Percentiles rank a stretch among this genome's conserved stretches.
Conservation (phyloP, 2,888 invertebrate species). For the Platycheirus albimanus region DNA sequence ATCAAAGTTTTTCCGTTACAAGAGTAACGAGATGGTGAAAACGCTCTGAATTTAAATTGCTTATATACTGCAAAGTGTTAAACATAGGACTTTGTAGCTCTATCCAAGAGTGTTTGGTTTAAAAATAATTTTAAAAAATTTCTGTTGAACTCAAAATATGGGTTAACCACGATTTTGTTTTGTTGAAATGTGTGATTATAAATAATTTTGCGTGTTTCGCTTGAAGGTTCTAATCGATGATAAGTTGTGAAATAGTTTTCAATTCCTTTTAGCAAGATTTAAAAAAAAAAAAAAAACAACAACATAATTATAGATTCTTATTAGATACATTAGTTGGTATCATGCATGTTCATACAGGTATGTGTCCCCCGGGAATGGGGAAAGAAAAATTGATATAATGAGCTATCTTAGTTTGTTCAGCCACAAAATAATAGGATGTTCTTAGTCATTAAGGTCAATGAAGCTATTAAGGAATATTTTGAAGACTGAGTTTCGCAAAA, state of each 20-base stretch:
- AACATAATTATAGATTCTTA: too few relatives aligned
- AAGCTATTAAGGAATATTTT: too few relatives aligned
- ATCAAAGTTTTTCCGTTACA: slow-evolving; percentile 65
- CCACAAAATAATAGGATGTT: too few relatives aligned
- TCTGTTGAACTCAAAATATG: slow-evolving; percentile 42
- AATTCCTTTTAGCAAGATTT: slow-evolving; percentile 6
- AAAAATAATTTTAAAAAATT: slow-evolving; percentile 14
- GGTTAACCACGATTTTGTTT: slow-evolving; percentile 39
- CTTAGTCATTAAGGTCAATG: too few relatives aligned
- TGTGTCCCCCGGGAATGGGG: too few relatives aligned
- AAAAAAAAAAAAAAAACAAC: too few relatives aligned
- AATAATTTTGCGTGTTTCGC: slow-evolving; percentile 44
- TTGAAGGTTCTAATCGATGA: slow-evolving; percentile 38
- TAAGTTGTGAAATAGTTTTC: slow-evolving; percentile 18
- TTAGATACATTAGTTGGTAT: too few relatives aligned
- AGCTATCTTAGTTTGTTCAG: too few relatives aligned
- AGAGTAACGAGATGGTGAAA: slow-evolving; percentile 64
- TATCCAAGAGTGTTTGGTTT: slow-evolving; percentile 22
- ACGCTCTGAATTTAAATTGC: slow-evolving; percentile 70
- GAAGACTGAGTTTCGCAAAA: too few relatives aligned
- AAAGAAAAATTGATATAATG: too few relatives aligned
- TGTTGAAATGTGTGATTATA: slow-evolving; percentile 33
- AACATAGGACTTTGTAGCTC: neutral
- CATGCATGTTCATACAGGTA: too few relatives aligned
- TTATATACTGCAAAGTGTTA: slow-evolving; percentile 34